Base-by-base conservation (phyloP, 2,797 vertebrate species). In the Lithobates sylvaticus region DNA sequence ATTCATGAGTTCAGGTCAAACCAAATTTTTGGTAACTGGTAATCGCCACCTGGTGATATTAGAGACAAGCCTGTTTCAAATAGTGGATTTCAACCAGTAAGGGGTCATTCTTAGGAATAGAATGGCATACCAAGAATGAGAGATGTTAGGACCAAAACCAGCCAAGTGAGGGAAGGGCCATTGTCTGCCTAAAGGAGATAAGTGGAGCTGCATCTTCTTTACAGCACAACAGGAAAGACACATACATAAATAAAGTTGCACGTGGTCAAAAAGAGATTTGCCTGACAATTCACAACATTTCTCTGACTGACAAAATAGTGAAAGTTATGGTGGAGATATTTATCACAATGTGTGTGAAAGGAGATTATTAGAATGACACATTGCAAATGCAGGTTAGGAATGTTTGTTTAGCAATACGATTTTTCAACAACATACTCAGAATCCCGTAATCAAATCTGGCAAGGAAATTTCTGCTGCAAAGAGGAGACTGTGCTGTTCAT, bases 361-460 rank as follows among this genome's bases (percentile, higher is more conserved):
- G 42, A 21, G 42, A 74, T 87, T 87, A 84, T 54, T 42, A 50
- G 58, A 87, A 54, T 74, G 76, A 73, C 76, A 86, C 71, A 83
- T 84, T 83, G 34, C 68, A 84, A 87, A 83, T 73, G 76, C 15
- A 32, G 58, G 76, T 75, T 83, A 84, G 39, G 21, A 87, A 75
- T 83, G 76, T 87, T 87, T 79, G 81, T 79, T 84, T 87, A 78
- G 15, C 75, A 79, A 75, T 87, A 79, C 67, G 69, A 75, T 58
- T 87, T 80, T 42, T 26, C 76, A 27, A 76, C 76, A 84, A 82
- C 61, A 70, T 84, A 65, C 34, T 26, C 44, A 69, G 81, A 87
- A 80, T 80, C 81, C 47, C 64, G 7, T 87, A 84, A 87, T 87
- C 81, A 87, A 80, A 87, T 75, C 76, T 87, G 86, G 76, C 81